A percentile compares a stretch with the other conserved stretches of the same genome.
phyloP scores from a whole-genome alignment of 2,888 invertebrate species.

The Pseudanteris insignis region DNA sequence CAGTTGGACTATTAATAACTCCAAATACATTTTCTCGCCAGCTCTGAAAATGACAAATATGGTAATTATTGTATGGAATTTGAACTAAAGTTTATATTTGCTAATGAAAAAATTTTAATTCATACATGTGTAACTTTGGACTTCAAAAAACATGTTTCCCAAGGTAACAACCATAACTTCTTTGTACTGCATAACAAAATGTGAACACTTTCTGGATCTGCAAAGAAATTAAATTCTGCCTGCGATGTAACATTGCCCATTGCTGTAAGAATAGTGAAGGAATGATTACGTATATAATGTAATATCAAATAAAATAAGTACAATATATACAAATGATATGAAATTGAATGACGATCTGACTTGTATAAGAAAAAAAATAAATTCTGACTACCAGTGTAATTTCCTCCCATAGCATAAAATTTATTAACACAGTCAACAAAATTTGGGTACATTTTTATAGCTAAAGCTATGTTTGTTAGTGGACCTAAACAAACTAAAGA shows the following conservation, averaged over 20 bases:
- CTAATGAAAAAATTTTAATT: not conserved
- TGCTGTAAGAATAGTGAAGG: constrained; percentile 44
- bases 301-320: not conserved
- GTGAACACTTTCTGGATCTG: constrained; percentile 81
- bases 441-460: constrained; percentile 74
- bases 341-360: too few relatives aligned
- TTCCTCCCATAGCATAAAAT: constrained; percentile 83
- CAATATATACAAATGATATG: too few relatives aligned
- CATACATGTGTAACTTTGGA: constrained; percentile 62
- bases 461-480: constrained; percentile 82
- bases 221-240: constrained; percentile 81
- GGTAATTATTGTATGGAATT: constrained; percentile 16
- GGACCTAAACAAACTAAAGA: constrained; percentile 77
- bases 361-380: too few relatives aligned
- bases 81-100: too few relatives aligned
- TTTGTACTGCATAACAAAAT: constrained; percentile 73
- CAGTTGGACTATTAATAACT: too few relatives aligned
- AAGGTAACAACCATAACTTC: constrained; percentile 74
- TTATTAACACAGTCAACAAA: constrained; percentile 74
- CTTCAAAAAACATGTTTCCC: constrained; percentile 72
- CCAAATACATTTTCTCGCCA: constrained; percentile 61
- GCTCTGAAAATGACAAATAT: constrained; percentile 49
- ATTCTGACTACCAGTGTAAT: constrained; percentile 76
- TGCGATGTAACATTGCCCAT: constrained; percentile 71
- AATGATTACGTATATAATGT: not conserved